Conservation (phyloP, 2,888 invertebrate species). For the Lasioglossum zephyrum region DNA sequence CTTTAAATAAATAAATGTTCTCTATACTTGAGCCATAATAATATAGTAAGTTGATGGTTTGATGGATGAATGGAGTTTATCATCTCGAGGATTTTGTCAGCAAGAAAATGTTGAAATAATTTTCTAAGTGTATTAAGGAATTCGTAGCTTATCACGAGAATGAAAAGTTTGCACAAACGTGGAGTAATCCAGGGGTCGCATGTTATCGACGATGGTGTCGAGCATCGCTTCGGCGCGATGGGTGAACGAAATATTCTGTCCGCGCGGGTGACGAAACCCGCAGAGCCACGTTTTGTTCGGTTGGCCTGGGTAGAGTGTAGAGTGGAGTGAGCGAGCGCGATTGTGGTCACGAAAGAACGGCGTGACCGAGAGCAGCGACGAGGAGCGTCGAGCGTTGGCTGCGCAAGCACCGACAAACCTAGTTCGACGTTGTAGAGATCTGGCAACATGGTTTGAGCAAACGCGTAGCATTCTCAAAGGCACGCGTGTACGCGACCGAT, state of each 20-base stretch:
- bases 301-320: not conserved
- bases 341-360: not conserved
- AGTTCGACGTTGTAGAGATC: slow-evolving; percentile 21
- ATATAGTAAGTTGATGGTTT: too few relatives aligned
- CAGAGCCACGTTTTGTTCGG: not conserved
- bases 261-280: not conserved
- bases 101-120: too few relatives aligned
- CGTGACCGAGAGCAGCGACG: not conserved
- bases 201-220: not conserved
- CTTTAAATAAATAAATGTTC: too few relatives aligned
- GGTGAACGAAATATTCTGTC: not conserved
- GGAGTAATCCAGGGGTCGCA: not conserved
- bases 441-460: slow-evolving; percentile 56
- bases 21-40: too few relatives aligned
- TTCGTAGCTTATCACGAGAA: too few relatives aligned
- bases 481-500: slow-evolving; percentile 21
- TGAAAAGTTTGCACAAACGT: not conserved
- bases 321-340: not conserved
- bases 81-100: too few relatives aligned
- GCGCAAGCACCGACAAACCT: slow-evolving; percentile 42
- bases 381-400: not conserved
- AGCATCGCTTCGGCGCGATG: slow-evolving; percentile 6
- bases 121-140: too few relatives aligned
- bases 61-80: too few relatives aligned
- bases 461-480: slow-evolving; percentile 20